Conservation (phyloP, 1,140 invertebrate genomes). For the Lithobius niger region DNA sequence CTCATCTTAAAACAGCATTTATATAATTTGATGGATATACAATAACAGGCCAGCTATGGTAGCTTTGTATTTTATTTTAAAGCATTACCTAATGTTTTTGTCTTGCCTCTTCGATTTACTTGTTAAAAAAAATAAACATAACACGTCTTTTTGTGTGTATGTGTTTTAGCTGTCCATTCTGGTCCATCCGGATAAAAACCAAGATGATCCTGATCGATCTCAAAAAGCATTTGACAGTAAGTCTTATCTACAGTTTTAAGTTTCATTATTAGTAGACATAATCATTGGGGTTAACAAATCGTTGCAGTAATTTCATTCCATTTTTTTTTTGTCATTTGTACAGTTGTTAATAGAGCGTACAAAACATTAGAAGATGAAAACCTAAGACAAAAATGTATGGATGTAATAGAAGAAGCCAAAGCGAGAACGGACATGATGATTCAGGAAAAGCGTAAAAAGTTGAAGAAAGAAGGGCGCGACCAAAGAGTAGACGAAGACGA, state of each 20-base stretch:
- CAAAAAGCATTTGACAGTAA: slow-evolving; percentile 52
- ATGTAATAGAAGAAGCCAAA: slow-evolving; percentile 94
- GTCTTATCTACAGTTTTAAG: too few relatives aligned
- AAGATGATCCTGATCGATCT: slow-evolving; percentile 85
- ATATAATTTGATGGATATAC: too few relatives aligned
- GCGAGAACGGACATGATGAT: slow-evolving; percentile 88
- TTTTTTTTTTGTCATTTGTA: slow-evolving; percentile 2
- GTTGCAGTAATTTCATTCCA: background rate
- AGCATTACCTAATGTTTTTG: too few relatives aligned
- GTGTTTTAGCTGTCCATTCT: slow-evolving; percentile 71
- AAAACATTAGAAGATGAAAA: slow-evolving; percentile 92
- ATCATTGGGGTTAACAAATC: too few relatives aligned
- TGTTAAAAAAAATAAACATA: too few relatives aligned
- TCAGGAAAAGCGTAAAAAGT: slow-evolving; percentile 84
- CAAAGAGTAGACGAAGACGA: slow-evolving; percentile 85
- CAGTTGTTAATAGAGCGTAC: slow-evolving; percentile 88
- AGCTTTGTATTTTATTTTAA: too few relatives aligned
- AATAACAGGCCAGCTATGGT: too few relatives aligned
- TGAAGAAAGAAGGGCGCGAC: slow-evolving; percentile 79
- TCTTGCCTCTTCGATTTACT: too few relatives aligned
- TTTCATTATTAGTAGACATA: background rate
- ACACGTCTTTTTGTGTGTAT: background rate
- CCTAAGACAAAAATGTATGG: slow-evolving; percentile 82
- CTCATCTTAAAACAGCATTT: too few relatives aligned
- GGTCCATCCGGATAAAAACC: slow-evolving; percentile 98